Base-by-base conservation (phyloP, 2,797 vertebrate genomes). In the Gymnoscopelus braueri region DNA sequence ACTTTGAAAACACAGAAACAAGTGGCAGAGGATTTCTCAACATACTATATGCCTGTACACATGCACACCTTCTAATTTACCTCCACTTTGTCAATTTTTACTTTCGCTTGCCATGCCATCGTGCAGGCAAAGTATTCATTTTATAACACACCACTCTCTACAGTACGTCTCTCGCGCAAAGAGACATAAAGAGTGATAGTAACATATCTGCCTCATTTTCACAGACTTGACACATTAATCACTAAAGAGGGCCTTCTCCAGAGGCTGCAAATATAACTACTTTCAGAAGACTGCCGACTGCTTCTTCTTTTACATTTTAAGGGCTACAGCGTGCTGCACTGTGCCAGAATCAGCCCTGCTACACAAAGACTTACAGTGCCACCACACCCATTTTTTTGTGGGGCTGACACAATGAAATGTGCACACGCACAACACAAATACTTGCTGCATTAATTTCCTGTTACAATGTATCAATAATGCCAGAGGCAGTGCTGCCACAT, bases 231-330 rank as follows among this genome's bases (percentile, higher is more conserved):
- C 79, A 68, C 78, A 77, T 73, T 70, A 59, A 82, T 77, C 81
- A 74, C 65, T 62, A 44, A 44, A 53, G 68, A 81, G 63, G 69
- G 75, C 81, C 78, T 32, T 72, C 72, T 19, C 9, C 23, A 24
- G 39, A 52, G 51, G 15, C 12, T 11, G 48, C n/a, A 74, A 70
- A 75, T 71, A 65, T 70, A 69, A 70, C 81, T 78, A 76, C 81
- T 74, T 77, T 68, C 62, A 81, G 66, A 63, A 85, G 61, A 75
- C 59, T 50, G 77, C 80, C 81, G 83, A 89, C 82, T 87, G 77
- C 65, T 69, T 80, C 88, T 82, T 87, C 78, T 85, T 78, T 65
- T 76, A 83, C 55, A 67, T 57, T 58, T 68, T 83, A 77, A 58
- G 71, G 63, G 73, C 77, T 65, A 77, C 62, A 62, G 60, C 12